Evolutionary conservation across 1,140 invertebrate genomes (phyloP).

Genomic region (Drosophila sturtevanti): DNA sequence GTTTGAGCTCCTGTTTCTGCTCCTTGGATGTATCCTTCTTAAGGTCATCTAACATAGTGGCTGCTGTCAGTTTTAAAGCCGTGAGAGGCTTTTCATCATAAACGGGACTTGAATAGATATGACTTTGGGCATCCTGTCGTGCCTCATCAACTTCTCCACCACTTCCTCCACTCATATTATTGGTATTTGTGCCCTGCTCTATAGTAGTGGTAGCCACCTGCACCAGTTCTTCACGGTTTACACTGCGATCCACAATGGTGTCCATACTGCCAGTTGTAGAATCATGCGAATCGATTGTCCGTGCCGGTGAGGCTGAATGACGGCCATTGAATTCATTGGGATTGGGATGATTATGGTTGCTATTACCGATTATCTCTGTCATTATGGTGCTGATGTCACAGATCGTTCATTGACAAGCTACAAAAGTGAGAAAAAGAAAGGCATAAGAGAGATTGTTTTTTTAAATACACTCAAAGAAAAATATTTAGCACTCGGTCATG

Average conservation of each 20-base stretch:
- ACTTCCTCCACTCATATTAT: slow-evolving; percentile 36
- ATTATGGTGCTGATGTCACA: slow-evolving; percentile 44
- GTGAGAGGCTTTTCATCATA: slow-evolving; percentile 71
- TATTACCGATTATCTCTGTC: slow-evolving; percentile 48
- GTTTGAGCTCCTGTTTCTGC: slow-evolving; percentile 46
- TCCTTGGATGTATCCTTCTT: slow-evolving; percentile 31
- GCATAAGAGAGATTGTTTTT: neutral
- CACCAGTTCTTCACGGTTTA: slow-evolving; percentile 64
- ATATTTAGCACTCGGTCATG: too few relatives aligned
- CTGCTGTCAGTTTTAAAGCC: slow-evolving; percentile 56
- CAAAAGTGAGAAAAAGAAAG: neutral
- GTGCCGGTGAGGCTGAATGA: slow-evolving; percentile 75
- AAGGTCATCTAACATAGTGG: slow-evolving; percentile 50
- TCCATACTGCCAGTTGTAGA: slow-evolving; percentile 78
- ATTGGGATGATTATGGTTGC: slow-evolving; percentile 7
- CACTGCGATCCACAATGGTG: slow-evolving; percentile 75
- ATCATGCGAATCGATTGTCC: slow-evolving; percentile 79
- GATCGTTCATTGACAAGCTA: slow-evolving; percentile 46
- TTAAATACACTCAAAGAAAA: neutral
- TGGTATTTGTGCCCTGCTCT: slow-evolving; percentile 71
- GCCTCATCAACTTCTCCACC: slow-evolving; percentile 42
- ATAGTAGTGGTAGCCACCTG: slow-evolving; percentile 55
- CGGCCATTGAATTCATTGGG: slow-evolving; percentile 52
- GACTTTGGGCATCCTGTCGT: slow-evolving; percentile 76
- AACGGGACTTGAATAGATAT: slow-evolving; percentile 80